These are phyloP conservation scores for Corythoichthys intestinalis DNA, from an alignment of 2,113 vertebrate genomes.

Conservation along the genomic window DNA sequence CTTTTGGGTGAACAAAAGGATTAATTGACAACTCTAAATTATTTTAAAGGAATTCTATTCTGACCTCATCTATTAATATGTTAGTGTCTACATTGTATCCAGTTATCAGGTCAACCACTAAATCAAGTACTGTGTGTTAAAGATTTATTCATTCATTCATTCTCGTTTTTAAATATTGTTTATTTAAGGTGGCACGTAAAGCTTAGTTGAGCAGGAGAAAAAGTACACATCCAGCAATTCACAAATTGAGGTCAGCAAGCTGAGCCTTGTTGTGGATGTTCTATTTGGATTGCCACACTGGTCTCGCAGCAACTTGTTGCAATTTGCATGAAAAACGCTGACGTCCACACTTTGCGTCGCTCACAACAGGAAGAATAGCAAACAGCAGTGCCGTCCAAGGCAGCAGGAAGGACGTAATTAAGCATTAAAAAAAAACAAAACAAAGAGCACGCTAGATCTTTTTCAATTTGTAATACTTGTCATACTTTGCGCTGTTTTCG, in stretches of 20 bases:
- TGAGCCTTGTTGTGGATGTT: conserved; percentile 4
- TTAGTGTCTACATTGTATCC: not conserved
- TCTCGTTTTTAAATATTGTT: not conserved
- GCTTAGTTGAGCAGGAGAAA: conserved; percentile 11
- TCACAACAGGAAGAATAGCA: conserved; percentile 32
- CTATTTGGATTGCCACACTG: not conserved
- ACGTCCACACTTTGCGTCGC: not conserved
- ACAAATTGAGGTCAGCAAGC: conserved; percentile 6
- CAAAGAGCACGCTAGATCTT: conserved; percentile 25
- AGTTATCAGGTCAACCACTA: not conserved
- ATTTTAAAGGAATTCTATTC: not conserved
- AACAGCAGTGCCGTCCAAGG: conserved; percentile 36
- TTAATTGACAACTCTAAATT: too few species aligned
- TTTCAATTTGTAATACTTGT: conserved; percentile 18
- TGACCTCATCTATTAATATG: too few species aligned
- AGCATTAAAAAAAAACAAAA: conserved; percentile 21
- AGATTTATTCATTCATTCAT: not conserved
- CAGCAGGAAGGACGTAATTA: conserved; percentile 36
- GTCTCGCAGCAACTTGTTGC: conserved; percentile 3
- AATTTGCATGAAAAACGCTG: not conserved
- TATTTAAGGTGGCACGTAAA: not conserved
- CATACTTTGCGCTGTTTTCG: not conserved
- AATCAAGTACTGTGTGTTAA: not conserved
- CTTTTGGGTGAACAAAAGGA: not conserved
- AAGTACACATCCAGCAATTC: conserved; percentile 5